Percentiles rank a stretch among this genome's conserved stretches.
phyloP scores from a whole-genome alignment of 1,140 invertebrate genomes.

The Orius insidiosus region DNA sequence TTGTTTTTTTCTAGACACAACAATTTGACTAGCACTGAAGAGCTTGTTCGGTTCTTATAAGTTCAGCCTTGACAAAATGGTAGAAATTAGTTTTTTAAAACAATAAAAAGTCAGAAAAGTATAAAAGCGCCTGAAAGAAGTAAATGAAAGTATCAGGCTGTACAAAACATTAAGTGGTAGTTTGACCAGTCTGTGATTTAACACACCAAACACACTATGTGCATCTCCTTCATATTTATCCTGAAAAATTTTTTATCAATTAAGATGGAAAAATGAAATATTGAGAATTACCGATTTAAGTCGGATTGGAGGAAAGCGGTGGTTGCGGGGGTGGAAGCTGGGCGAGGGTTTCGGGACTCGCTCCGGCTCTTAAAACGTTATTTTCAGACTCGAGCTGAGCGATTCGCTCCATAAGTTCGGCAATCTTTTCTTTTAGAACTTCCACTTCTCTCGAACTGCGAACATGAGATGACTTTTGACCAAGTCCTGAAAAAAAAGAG shows the following conservation, averaged over 20 bases:
- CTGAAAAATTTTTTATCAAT: too few relatives aligned
- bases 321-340: constrained; percentile 33
- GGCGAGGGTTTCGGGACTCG: constrained; percentile 68
- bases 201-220: neutral
- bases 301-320: constrained; percentile 2
- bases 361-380: constrained; percentile 67
- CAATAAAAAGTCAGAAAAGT: too few relatives aligned
- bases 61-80: too few relatives aligned
- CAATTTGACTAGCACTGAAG: too few relatives aligned
- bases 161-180: neutral
- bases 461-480: constrained; percentile 98
- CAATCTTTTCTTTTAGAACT: constrained; percentile 91
- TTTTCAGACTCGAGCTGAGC: constrained; percentile 83
- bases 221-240: neutral
- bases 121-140: too few relatives aligned
- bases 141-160: too few relatives aligned
- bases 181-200: neutral
- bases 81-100: too few relatives aligned
- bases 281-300: constrained; percentile 1
- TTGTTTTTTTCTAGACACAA: too few relatives aligned
- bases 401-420: constrained; percentile 85
- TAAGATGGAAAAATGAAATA: neutral
- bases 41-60: too few relatives aligned
- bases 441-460: constrained; percentile 92
- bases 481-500: constrained; percentile 67